A percentile compares a stretch with the other conserved stretches of the same genome.
These are phyloP conservation scores for Cotesia glomerata DNA, from an alignment of 1,140 invertebrate species.

Conservation along the genomic window DNA sequence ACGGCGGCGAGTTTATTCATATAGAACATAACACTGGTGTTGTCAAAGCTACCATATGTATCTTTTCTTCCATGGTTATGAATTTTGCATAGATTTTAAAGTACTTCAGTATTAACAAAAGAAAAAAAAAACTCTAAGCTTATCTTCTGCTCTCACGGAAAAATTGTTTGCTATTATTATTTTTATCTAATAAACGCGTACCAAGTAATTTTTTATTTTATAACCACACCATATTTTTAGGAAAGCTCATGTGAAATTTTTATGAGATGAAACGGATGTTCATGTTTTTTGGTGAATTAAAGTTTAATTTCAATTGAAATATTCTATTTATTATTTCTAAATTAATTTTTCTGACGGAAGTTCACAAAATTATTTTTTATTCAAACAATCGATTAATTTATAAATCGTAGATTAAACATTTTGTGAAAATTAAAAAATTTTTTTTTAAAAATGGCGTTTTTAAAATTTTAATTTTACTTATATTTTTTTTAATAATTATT, in stretches of 20 bases:
- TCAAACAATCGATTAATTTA: no score
- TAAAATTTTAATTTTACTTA: no score
- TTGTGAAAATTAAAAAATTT: no score
- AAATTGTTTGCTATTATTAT: background rate
- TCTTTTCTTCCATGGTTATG: background rate
- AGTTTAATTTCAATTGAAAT: no score
- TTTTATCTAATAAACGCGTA: background rate
- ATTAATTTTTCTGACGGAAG: no score
- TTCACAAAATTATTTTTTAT: no score
- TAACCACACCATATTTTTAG: background rate
- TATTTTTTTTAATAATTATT: no score
- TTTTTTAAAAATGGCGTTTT: no score
- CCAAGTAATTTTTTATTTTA: background rate
- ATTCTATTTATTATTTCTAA: no score
- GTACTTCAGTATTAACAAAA: constrained; percentile 11
- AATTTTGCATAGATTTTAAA: constrained; percentile 10
- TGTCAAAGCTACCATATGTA: constrained; percentile 1
- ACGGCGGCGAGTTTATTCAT: background rate
- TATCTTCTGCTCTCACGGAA: background rate
- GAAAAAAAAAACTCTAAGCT: background rate
- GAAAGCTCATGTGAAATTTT: background rate
- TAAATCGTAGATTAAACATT: no score
- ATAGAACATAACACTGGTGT: background rate
- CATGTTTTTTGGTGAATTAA: no score
- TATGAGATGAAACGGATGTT: background rate